Conservation (phyloP, 2,113 vertebrate species). For the Myiopsitta monachus region DNA sequence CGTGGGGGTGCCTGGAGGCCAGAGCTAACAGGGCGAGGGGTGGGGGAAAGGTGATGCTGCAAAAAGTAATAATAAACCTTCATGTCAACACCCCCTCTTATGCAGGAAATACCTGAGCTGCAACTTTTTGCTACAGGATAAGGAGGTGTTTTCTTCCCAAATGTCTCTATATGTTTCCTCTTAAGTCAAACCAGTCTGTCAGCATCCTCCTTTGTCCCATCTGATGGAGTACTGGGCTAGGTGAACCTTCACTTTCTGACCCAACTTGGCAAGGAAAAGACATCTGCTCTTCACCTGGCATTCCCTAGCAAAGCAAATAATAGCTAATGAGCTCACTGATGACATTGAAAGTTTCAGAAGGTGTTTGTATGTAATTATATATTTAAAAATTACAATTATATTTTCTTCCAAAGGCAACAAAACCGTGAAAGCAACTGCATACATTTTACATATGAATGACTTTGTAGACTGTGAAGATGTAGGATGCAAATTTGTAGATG, state of each 20-base stretch:
- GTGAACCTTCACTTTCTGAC: background rate
- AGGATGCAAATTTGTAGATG: background rate
- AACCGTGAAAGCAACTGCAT: background rate
- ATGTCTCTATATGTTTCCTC: background rate
- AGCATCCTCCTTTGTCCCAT: background rate
- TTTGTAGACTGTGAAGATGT: background rate
- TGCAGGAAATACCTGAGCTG: background rate
- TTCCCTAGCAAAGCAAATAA: background rate
- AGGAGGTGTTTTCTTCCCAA: background rate
- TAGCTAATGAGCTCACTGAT: background rate
- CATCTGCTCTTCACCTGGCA: background rate
- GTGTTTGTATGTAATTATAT: background rate
- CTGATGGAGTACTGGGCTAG: background rate
- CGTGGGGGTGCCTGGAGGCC: background rate
- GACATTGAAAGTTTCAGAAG: background rate
- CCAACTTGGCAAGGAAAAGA: background rate
- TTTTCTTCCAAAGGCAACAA: background rate
- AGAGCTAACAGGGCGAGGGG: background rate
- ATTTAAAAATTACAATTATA: background rate
- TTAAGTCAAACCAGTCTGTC: background rate
- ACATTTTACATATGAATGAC: background rate
- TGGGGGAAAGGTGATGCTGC: background rate
- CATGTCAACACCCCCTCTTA: background rate
- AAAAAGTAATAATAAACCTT: background rate
- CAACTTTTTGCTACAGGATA: background rate